Percentiles rank a stretch among this genome's conserved stretches.
Conservation (phyloP, 2,797 vertebrate genomes). For the Lagodon rhomboides region DNA sequence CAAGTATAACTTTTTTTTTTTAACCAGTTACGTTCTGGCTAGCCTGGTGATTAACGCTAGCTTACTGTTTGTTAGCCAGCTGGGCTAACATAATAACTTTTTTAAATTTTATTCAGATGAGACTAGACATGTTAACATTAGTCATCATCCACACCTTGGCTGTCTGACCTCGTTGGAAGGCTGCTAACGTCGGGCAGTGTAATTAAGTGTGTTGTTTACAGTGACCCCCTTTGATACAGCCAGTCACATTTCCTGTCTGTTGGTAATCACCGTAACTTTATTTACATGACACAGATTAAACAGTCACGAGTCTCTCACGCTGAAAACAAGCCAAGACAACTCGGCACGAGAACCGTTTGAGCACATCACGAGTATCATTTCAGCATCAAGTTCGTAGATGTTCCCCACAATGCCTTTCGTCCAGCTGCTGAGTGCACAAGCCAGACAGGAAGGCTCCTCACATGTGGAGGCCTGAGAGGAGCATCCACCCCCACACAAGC, state of each 20-base stretch:
- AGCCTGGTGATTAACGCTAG: constrained; percentile 29
- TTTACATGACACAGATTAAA: not conserved
- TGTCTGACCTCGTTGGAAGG: not conserved
- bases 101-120: not conserved
- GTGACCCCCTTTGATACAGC: not conserved
- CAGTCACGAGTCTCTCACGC: not conserved
- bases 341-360: too few species aligned
- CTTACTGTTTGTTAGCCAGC: not conserved
- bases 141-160: not conserved
- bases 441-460: constrained; percentile 19
- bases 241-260: constrained; percentile 53
- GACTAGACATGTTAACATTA: not conserved
- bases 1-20: constrained; percentile 35
- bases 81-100: not conserved
- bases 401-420: not conserved
- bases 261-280: not conserved
- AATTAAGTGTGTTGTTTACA: constrained; percentile 44
- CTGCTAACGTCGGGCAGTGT: not conserved
- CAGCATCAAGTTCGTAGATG: not conserved
- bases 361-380: not conserved
- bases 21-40: constrained; percentile 33
- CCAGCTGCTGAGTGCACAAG: constrained; percentile 13
- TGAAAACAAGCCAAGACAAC: not conserved
- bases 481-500: not conserved
- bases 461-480: constrained; percentile 17